These are phyloP conservation scores for Aphaenogaster floridana DNA, from an alignment of 1,140 invertebrate genomes.

Conservation along the genomic window DNA sequence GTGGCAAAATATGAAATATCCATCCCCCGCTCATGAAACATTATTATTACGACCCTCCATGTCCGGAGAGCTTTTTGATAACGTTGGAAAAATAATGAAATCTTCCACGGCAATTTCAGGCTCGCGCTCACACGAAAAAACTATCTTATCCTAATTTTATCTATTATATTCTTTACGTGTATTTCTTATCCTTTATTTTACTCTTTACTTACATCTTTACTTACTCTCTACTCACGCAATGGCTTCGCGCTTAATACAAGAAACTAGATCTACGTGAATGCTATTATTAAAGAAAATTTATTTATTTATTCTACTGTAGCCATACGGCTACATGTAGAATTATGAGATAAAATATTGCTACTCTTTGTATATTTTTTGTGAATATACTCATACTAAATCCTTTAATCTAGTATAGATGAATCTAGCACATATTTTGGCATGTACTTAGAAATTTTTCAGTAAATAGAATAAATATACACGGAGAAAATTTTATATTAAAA, in stretches of 20 bases:
- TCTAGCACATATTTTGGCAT: not conserved
- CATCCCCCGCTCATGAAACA: slow-evolving; percentile 49
- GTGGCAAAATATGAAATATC: slow-evolving; percentile 59
- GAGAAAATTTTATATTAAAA: too few species aligned
- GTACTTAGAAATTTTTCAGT: not conserved
- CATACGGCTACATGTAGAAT: not conserved
- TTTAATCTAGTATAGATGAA: too few species aligned
- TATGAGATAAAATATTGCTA: not conserved
- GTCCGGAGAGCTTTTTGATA: slow-evolving; percentile 35
- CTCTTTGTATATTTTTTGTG: too few species aligned
- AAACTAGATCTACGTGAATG: not conserved
- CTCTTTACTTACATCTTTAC: too few species aligned
- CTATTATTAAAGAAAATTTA: not conserved
- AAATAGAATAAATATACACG: not conserved
- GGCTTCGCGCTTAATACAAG: not conserved
- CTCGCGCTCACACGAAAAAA: not conserved
- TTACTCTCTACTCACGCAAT: not conserved
- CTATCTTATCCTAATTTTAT: slow-evolving; percentile 28
- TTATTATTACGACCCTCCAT: slow-evolving; percentile 44
- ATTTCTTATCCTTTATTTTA: not conserved
- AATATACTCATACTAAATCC: too few species aligned
- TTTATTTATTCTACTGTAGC: not conserved
- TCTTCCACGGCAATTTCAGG: not conserved
- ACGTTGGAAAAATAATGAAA: slow-evolving; percentile 49
- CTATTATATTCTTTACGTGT: slow-evolving; percentile 4